Evolutionary conservation across 2,888 invertebrate species (phyloP), one percentile per base, ranked within the genome.

Genomic region (Drosophila affinis): DNA sequence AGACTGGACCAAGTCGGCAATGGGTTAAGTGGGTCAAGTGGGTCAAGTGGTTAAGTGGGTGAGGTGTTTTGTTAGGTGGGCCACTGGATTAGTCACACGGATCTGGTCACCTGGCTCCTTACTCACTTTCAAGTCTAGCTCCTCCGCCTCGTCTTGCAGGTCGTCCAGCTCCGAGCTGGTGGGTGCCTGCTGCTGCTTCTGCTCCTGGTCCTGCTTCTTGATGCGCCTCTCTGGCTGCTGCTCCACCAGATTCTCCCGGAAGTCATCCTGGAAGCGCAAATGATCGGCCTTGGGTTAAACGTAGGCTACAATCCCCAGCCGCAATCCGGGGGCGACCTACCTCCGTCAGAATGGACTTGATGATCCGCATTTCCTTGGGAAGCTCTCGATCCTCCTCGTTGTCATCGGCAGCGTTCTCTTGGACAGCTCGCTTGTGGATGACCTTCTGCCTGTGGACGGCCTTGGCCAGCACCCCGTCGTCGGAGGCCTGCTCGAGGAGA

Each of bases 271-370:
- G 10, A 44, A 58, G 57, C 32, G 21, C 53, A 61, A 51, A 45
- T 54, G 12, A 48, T 54, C 56, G 24, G 53, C 32, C 65, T 57
- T 21, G 34, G 9, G 10, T 72, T 18, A 39, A 1, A 24, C 3
- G n/a, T 17, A 18, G 10, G 5, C 12, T 12, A 14, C 34, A 34
- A 4, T 34, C 10, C 34, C 34, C 39, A 39, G 14, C 14, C 39
- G 1, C 34, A 14, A 12, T 34, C 12, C 7, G 21, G 34, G 10
- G 34, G 12, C 5, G 3, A n/a, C 73, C 79, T 51, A 90, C 90
- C 88, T 90, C 87, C 1, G 74, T 71, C 34, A 90, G 17, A 21
- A 89, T 79, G 3, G 90, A 88, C 48, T 90, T 88, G 12, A 88
- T 77, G 54, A 81, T 63, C 7, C 77, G 77, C 48, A 81, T 75